These are phyloP conservation scores for Leptopterna dolabrata DNA, from an alignment of 2,888 invertebrate species.

Conservation along the genomic window DNA sequence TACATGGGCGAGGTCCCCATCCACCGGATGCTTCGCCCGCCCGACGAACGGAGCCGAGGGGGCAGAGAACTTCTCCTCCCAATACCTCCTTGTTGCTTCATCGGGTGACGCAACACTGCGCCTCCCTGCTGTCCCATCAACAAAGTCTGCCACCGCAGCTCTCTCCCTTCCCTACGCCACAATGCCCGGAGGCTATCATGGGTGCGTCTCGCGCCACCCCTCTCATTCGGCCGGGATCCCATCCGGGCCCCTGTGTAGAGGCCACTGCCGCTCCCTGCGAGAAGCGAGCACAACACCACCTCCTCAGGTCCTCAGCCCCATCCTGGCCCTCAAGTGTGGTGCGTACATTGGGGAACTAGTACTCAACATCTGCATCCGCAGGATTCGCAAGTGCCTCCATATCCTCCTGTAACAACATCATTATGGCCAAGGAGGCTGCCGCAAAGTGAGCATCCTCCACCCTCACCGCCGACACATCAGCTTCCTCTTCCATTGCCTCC, in stretches of 20 bases:
- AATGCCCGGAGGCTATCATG: neutral
- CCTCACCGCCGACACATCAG: neutral
- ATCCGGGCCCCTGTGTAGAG: neutral
- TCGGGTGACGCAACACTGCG: neutral
- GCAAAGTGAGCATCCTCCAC: neutral
- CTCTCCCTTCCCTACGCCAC: neutral
- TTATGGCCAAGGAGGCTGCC: neutral
- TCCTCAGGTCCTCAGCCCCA: no score
- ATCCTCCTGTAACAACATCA: neutral
- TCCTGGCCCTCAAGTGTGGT: neutral
- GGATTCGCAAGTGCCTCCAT: no score
- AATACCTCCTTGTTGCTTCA: neutral
- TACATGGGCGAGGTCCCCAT: no score
- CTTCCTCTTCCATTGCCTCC: no score
- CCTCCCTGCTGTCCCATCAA: neutral
- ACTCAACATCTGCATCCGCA: neutral
- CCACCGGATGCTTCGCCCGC: no score
- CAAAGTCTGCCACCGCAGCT: neutral
- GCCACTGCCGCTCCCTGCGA: neutral
- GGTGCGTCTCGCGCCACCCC: no score
- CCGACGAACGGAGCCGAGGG: neutral
- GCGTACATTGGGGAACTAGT: neutral
- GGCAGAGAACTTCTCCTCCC: neutral
- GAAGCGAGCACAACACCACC: no score
- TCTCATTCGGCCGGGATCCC: no score